Conservation (phyloP, 2,888 invertebrate species). For the Cephus spinipes region DNA sequence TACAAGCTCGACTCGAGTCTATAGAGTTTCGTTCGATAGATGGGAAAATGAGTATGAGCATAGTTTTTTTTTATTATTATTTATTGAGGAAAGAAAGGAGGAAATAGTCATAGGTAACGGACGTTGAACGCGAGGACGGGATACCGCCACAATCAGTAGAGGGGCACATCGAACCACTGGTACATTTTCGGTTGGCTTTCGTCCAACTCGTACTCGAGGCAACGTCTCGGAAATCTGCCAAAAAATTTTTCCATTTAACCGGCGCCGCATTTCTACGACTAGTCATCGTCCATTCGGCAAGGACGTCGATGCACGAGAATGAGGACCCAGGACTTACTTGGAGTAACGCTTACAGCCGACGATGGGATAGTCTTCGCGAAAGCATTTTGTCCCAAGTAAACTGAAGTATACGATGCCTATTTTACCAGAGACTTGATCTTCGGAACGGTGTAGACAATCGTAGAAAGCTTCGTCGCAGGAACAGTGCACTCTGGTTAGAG, state of each 20-base stretch:
- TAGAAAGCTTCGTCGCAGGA: slow-evolving; percentile 70
- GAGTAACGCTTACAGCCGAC: slow-evolving; percentile 68
- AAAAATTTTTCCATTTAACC: slow-evolving; percentile 16
- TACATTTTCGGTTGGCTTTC: slow-evolving; percentile 50
- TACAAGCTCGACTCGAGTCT: neutral
- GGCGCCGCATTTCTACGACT: neutral
- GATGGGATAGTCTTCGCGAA: slow-evolving; percentile 71
- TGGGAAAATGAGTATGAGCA: neutral
- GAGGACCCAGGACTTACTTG: slow-evolving; percentile 65
- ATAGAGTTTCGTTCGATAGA: neutral
- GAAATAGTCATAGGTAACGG: neutral
- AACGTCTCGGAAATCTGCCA: slow-evolving; percentile 50
- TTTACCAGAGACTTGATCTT: slow-evolving; percentile 46
- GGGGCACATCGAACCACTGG: slow-evolving; percentile 62
- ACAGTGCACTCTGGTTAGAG: slow-evolving; percentile 65
- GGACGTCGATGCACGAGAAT: neutral
- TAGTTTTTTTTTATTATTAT: neutral
- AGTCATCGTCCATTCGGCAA: slow-evolving; percentile 9
- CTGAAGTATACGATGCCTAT: slow-evolving; percentile 69
- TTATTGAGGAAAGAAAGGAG: neutral
- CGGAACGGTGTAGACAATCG: slow-evolving; percentile 65
- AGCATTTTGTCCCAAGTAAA: slow-evolving; percentile 72
- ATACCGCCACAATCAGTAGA: slow-evolving; percentile 34
- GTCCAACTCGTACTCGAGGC: slow-evolving; percentile 58
- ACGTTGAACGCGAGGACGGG: neutral